These are phyloP conservation scores for Gila robusta DNA, from an alignment of 2,797 vertebrate genomes.

Conservation along the genomic window DNA sequence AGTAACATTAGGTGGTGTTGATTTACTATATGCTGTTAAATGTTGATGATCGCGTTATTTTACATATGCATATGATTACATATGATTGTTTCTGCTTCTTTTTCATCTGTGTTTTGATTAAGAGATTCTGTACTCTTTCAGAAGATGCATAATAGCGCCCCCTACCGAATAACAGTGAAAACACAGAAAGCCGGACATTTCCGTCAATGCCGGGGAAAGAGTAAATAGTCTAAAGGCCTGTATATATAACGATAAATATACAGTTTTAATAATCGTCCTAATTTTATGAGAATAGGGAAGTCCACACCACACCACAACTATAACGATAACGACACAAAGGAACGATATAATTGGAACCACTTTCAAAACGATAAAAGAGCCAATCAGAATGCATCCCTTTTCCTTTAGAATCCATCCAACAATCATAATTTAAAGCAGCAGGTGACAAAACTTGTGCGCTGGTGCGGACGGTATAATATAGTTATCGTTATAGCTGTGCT, in stretches of 20 bases:
- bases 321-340: background rate
- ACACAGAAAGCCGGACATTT: background rate
- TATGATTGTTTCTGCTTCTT: too few relatives aligned
- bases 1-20: too few relatives aligned
- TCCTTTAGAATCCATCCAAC: background rate
- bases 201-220: too few relatives aligned
- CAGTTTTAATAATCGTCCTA: background rate
- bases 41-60: too few relatives aligned
- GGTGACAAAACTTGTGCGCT: too few relatives aligned
- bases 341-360: background rate
- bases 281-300: background rate
- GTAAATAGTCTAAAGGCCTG: too few relatives aligned
- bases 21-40: too few relatives aligned
- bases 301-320: background rate
- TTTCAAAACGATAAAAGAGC: background rate
- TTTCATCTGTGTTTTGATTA: too few relatives aligned
- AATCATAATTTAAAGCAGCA: background rate
- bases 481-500: background rate
- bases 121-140: too few relatives aligned
- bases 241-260: too few relatives aligned
- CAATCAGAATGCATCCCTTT: background rate
- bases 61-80: too few relatives aligned
- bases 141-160: background rate
- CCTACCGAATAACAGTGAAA: background rate
- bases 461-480: background rate